phyloP scores from a whole-genome alignment of 2,797 vertebrate species.

The Tokudaia muenninki region DNA sequence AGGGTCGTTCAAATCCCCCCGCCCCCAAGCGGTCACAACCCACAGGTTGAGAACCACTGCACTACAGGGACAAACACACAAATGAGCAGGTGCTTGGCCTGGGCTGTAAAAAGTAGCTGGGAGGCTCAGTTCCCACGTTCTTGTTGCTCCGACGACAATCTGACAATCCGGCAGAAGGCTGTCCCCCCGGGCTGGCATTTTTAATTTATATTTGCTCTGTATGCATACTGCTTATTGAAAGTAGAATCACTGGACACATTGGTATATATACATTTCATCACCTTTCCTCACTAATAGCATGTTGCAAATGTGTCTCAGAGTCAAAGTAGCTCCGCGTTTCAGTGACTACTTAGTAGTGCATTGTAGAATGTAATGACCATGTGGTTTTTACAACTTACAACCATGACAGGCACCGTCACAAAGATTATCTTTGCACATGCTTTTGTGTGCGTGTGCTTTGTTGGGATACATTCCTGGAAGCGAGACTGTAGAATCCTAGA shows the following conservation, averaged over 20 bases:
- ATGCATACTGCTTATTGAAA: constrained; percentile 1
- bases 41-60: not conserved
- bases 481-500: constrained; percentile 11
- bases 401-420: not conserved
- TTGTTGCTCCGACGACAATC: not conserved
- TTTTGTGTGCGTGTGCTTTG: constrained; percentile 17
- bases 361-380: not conserved
- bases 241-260: not conserved
- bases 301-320: not conserved
- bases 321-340: not conserved
- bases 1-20: not conserved
- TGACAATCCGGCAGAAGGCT: not conserved
- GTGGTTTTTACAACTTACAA: not conserved
- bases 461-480: constrained; percentile 16
- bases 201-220: not conserved
- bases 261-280: not conserved
- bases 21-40: not conserved
- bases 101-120: not conserved
- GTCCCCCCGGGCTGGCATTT: not conserved
- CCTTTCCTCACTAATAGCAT: not conserved
- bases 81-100: not conserved
- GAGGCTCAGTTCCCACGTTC: not conserved
- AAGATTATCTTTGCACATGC: constrained; percentile 22
- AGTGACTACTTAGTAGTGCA: not conserved
- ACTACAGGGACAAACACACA: not conserved